A percentile compares a stretch with the other conserved stretches of the same genome.
These are phyloP conservation scores for Nicator chloris DNA, from an alignment of 2,113 vertebrate species.

Conservation along the genomic window DNA sequence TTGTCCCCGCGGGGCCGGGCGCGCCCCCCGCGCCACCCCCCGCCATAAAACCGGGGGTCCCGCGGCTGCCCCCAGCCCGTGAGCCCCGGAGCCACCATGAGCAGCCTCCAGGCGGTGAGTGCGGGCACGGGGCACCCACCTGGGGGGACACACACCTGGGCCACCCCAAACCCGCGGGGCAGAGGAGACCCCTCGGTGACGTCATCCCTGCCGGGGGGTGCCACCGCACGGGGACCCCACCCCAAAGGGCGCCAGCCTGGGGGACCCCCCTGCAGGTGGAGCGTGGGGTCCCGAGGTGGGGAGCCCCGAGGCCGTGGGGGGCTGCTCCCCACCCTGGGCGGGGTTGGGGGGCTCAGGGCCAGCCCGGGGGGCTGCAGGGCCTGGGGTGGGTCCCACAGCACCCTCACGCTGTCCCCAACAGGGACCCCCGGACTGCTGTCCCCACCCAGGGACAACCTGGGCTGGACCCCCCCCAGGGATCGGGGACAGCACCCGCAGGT, in stretches of 20 bases:
- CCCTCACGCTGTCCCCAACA: background rate
- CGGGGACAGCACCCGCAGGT: background rate
- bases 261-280: background rate
- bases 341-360: background rate
- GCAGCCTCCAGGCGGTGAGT: background rate
- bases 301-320: background rate
- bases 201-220: no score
- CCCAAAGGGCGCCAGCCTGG: background rate
- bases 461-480: no score
- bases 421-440: background rate
- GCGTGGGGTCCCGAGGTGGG: no score
- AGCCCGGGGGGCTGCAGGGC: background rate
- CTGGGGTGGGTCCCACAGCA: background rate
- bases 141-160: background rate
- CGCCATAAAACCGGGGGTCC: background rate
- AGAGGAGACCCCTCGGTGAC: background rate
- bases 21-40: background rate
- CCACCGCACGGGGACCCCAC: background rate
- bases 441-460: background rate
- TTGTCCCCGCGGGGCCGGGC: background rate
- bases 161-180: background rate
- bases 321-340: background rate
- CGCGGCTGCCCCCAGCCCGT: background rate
- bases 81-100: background rate
- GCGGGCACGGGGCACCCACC: background rate